These are phyloP conservation scores for Pristionchus arcanus DNA, from an alignment of 2,888 invertebrate genomes.

Conservation along the genomic window DNA sequence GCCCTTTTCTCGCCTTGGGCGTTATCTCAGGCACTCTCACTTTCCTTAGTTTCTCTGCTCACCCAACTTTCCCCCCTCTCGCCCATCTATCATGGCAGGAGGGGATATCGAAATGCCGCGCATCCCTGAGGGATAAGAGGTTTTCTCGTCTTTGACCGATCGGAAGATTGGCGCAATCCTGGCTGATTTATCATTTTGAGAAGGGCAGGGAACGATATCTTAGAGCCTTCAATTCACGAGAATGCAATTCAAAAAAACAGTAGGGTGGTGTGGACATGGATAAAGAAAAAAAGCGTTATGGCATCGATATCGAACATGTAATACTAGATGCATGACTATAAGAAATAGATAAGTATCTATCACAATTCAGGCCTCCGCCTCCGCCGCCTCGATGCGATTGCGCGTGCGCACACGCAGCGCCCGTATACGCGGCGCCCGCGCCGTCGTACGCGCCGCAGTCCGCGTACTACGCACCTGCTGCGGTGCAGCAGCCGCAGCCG, in stretches of 20 bases:
- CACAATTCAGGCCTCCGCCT: neutral
- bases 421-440: neutral
- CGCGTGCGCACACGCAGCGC: neutral
- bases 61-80: neutral
- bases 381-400: slow-evolving; percentile 21
- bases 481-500: slow-evolving; percentile 30
- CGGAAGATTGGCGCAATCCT: neutral
- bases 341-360: neutral
- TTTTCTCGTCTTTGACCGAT: neutral
- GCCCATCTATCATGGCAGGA: neutral
- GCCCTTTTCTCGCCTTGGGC: neutral
- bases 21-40: slow-evolving; percentile 9
- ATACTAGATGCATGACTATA: too few species aligned
- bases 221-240: neutral
- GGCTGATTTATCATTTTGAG: neutral
- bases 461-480: neutral
- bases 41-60: neutral
- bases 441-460: neutral
- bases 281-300: too few species aligned
- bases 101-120: slow-evolving; percentile 14
- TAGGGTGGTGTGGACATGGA: too few species aligned
- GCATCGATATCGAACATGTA: too few species aligned
- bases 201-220: neutral
- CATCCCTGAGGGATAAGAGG: neutral
- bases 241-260: too few species aligned